These are phyloP conservation scores for Orbicella faveolata DNA, from an alignment of 64 coral and sea anemone genomes.

Conservation along the genomic window DNA sequence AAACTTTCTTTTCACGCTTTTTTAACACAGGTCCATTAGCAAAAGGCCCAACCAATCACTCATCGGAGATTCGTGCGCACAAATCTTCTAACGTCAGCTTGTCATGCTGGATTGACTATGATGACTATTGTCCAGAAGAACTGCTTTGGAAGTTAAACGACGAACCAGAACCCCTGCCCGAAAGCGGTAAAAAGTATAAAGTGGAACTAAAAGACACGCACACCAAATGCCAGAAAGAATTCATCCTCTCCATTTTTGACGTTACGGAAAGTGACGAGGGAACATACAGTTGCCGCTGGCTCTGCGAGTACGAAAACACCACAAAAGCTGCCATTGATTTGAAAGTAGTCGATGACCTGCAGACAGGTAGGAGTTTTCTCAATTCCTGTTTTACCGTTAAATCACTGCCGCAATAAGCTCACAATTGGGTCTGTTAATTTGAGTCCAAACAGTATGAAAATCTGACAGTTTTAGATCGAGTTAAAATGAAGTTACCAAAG, in stretches of 20 bases:
- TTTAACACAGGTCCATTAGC: neutral
- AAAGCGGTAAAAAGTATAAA: neutral
- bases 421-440: too few species aligned
- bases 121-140: neutral
- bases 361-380: neutral
- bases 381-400: too few species aligned
- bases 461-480: too few species aligned
- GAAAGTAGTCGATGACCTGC: neutral
- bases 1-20: neutral
- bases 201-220: neutral
- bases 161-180: neutral
- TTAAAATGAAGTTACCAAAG: too few species aligned
- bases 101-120: neutral
- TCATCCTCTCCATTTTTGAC: constrained; percentile 13
- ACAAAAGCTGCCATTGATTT: neutral
- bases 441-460: too few species aligned
- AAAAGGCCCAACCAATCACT: neutral
- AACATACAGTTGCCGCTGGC: neutral
- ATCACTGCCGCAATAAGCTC: too few species aligned
- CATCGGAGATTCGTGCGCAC: neutral
- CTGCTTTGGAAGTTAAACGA: neutral
- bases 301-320: neutral
- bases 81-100: neutral
- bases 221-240: constrained; percentile 5
- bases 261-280: neutral